Base-by-base conservation (phyloP, 2,888 invertebrate species). In the Synanthedon vespiformis region DNA sequence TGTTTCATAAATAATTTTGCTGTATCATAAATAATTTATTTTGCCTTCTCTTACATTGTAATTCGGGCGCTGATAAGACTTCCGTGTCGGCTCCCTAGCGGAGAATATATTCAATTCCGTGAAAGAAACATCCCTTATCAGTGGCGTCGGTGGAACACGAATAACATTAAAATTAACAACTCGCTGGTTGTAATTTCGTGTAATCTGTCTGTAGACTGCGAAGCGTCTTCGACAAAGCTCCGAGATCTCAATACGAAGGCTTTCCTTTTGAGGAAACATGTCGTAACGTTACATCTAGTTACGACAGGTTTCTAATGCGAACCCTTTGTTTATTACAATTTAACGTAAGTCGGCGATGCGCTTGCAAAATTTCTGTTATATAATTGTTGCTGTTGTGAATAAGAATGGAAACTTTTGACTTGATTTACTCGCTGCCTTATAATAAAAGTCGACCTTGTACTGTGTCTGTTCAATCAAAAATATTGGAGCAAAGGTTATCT, bases 401-500 rank as follows among this genome's bases (percentile, higher is more conserved):
- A 62, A 67, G 63, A 63, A 61, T 64, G 52, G 64, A 70, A 64
- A 60, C 59, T 59, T 67, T 67, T 44, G 51, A 51, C 51, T 55
- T 60, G 56, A 57, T 57, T 58, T 58, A 62, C 70, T 78, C 78
- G 80, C 80, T 75, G 57, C 69, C 53, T 57, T 57, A 72, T 77
- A 78, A 76, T 73, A 70, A 68, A 8, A 58, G 59, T 56, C 69
- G 76, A 72, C 84, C 83, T 84, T 80, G 77, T 34, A 34, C 66
- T 61, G 63, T 75, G 74, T 72, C 69, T 68, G 68, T 77, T 77
- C 75, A 77, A 79, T 81, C 77, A 77, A 74, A 22, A 82, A 79
- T 77, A 82, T 79, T 74, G 74, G 73, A 70, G 57, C 71, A 81
- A 78, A 83, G 83, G 81, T 85, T 83, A 81, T 74, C 68, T 68